These are phyloP conservation scores for Pomacea canaliculata DNA, from an alignment of 2,888 invertebrate species.

Conservation along the genomic window DNA sequence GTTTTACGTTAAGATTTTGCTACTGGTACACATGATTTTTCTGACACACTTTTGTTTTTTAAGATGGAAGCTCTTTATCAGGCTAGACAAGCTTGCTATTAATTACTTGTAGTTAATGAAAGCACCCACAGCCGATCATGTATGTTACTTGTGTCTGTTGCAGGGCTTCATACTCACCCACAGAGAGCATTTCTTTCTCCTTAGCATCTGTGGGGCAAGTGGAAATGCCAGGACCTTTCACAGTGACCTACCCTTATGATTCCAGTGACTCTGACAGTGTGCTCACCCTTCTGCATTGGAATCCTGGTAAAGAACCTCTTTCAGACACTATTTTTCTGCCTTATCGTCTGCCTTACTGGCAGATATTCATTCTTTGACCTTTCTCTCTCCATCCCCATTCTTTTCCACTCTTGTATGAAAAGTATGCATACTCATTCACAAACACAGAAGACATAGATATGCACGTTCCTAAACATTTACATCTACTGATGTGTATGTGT, in stretches of 20 bases:
- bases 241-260: slow-evolving; percentile 23
- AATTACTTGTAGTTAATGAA: no score
- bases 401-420: background rate
- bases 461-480: no score
- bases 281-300: slow-evolving; percentile 30
- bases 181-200: slow-evolving; percentile 25
- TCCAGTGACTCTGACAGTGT: slow-evolving; percentile 17
- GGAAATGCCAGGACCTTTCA: slow-evolving; percentile 29
- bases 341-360: background rate
- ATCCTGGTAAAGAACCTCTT: slow-evolving; percentile 13
- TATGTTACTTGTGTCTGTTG: background rate
- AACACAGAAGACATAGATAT: no score
- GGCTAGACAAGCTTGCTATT: no score
- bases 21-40: no score
- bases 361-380: background rate
- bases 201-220: slow-evolving; percentile 29
- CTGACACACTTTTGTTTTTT: no score
- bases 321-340: background rate
- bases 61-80: no score
- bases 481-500: no score
- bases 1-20: no score
- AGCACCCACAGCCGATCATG: no score
- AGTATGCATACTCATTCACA: no score
- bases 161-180: slow-evolving; percentile 13
- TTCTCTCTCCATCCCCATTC: background rate